Conservation (phyloP, 2,113 vertebrate species). For the Struthidea cinerea region DNA sequence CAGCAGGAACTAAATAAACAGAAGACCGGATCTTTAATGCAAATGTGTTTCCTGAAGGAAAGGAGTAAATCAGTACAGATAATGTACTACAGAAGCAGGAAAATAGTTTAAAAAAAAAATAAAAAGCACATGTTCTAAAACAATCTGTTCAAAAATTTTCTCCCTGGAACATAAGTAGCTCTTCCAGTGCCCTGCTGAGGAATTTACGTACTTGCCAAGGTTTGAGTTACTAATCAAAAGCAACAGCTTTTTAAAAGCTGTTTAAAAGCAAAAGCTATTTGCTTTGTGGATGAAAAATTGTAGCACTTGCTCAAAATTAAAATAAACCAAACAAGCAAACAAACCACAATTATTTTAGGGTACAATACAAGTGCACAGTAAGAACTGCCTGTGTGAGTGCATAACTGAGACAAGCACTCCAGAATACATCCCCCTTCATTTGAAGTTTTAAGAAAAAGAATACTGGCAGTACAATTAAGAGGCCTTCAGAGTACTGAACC, state of each 20-base stretch:
- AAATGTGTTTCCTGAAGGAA: slow-evolving; percentile 50
- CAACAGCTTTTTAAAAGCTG: too few species aligned
- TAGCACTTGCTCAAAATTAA: neutral
- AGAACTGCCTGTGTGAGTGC: neutral
- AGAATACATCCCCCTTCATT: neutral
- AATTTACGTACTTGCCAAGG: neutral
- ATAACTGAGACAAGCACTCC: neutral
- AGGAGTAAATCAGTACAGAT: slow-evolving; percentile 24
- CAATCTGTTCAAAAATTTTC: slow-evolving; percentile 12
- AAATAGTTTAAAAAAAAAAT: neutral
- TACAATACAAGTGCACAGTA: neutral
- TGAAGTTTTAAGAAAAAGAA: neutral
- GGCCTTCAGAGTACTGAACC: neutral
- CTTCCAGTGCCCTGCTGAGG: slow-evolving; percentile 8
- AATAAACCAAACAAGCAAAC: neutral
- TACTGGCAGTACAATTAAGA: neutral
- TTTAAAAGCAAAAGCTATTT: neutral
- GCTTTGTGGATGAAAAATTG: neutral
- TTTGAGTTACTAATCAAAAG: slow-evolving; percentile 21
- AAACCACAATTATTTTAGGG: neutral
- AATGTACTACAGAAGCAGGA: slow-evolving; percentile 8
- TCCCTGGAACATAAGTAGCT: neutral
- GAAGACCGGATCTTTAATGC: slow-evolving; percentile 36
- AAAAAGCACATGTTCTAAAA: neutral
- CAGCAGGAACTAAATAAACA: slow-evolving; percentile 32